Evolutionary conservation across 2,888 invertebrate species (phyloP).

Genomic region (Lasioglossum leucozonium): DNA sequence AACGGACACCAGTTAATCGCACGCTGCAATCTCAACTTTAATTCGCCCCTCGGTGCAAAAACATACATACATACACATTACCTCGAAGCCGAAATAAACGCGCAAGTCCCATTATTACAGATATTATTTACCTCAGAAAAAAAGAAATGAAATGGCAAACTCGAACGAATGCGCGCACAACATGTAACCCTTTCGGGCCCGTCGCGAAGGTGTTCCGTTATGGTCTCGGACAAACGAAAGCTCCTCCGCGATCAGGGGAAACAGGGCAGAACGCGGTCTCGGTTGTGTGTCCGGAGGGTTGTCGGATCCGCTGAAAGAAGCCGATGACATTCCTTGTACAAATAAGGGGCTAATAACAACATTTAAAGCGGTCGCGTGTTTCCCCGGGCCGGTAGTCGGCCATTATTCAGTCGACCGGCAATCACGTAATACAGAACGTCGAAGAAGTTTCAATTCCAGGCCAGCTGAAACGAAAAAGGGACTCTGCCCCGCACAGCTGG

Average conservation of each 20-base stretch:
- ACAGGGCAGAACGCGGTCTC: slow-evolving; percentile 41
- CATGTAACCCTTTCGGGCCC: neutral
- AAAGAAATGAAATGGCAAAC: too few relatives aligned
- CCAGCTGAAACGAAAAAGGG: slow-evolving; percentile 30
- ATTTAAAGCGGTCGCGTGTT: slow-evolving; percentile 61
- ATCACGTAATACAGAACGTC: slow-evolving; percentile 51
- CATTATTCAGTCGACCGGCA: slow-evolving; percentile 52
- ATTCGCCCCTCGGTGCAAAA: neutral
- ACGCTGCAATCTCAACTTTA: neutral
- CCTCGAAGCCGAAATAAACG: neutral
- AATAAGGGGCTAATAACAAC: slow-evolving; percentile 61
- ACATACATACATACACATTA: neutral
- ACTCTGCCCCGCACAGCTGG: slow-evolving; percentile 31
- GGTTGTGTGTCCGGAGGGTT: slow-evolving; percentile 38
- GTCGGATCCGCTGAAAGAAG: slow-evolving; percentile 47
- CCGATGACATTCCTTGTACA: slow-evolving; percentile 63
- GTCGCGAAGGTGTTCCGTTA: neutral
- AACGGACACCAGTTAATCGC: neutral
- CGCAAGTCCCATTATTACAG: neutral
- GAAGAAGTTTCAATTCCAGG: slow-evolving; percentile 45
- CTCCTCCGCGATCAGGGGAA: slow-evolving; percentile 30
- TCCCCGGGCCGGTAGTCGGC: slow-evolving; percentile 49
- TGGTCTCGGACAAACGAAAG: neutral
- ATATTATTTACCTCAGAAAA: neutral
- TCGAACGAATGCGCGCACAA: too few relatives aligned